Percentiles rank a stretch among this genome's conserved stretches.
Evolutionary conservation across 2,888 invertebrate genomes (phyloP).

Genomic region (Pheosia tremula): DNA sequence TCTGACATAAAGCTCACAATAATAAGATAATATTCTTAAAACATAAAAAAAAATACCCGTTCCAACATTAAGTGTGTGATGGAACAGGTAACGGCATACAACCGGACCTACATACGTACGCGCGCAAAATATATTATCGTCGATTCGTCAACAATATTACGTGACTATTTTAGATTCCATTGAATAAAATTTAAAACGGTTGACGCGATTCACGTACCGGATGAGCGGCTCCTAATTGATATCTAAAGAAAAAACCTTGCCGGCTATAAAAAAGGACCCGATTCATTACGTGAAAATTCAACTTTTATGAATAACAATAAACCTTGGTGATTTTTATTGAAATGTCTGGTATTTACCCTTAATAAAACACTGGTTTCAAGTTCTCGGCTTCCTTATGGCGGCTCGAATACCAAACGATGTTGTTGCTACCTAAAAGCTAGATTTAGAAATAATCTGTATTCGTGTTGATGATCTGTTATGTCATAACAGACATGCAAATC

Average conservation of each 20-base stretch:
- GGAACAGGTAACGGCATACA: constrained; percentile 51
- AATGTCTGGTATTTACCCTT: constrained; percentile 4
- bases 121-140: constrained; percentile 47
- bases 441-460: constrained; percentile 18
- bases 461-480: constrained; percentile 35
- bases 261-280: constrained; percentile 19
- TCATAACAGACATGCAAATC: constrained; percentile 41
- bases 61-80: constrained; percentile 31
- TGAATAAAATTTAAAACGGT: constrained; percentile 39
- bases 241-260: constrained; percentile 31
- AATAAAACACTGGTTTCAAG: constrained; percentile 10
- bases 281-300: constrained; percentile 2
- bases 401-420: constrained; percentile 3
- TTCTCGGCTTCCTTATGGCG: constrained; percentile 15
- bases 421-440: constrained; percentile 6
- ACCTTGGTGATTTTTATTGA: constrained; percentile 9
- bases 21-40: constrained; percentile 31
- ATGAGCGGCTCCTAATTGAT: constrained; percentile 43
- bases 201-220: constrained; percentile 49
- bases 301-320: constrained; percentile 10
- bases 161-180: constrained; percentile 52
- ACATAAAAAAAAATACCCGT: constrained; percentile 21
- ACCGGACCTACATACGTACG: constrained; percentile 52
- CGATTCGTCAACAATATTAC: constrained; percentile 45
- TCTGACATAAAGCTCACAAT: constrained; percentile 32